Evolutionary conservation across 2,113 vertebrate genomes (phyloP).

Genomic region (Orycteropus afer): DNA sequence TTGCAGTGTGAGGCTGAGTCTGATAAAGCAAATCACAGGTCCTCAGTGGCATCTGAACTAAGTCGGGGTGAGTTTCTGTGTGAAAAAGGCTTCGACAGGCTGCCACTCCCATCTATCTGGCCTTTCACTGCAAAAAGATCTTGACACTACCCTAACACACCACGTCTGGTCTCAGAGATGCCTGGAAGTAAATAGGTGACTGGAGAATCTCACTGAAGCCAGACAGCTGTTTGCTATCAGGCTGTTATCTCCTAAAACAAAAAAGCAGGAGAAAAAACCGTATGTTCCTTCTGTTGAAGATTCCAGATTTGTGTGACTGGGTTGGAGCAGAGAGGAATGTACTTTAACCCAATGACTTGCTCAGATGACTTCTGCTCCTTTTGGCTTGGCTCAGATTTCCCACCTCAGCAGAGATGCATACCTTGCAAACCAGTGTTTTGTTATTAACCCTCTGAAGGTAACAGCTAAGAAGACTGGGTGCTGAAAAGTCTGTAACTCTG

Average conservation of each 20-base stretch:
- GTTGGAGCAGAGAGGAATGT: neutral
- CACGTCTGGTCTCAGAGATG: neutral
- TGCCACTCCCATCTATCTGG: neutral
- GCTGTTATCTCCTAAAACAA: constrained; percentile 18
- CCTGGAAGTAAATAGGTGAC: neutral
- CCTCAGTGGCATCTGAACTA: neutral
- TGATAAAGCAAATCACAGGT: neutral
- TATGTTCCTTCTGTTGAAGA: neutral
- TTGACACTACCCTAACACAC: neutral
- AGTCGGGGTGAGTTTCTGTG: neutral
- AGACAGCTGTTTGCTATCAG: neutral
- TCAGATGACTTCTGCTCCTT: neutral
- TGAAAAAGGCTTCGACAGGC: neutral
- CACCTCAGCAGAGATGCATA: neutral
- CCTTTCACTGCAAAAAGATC: neutral
- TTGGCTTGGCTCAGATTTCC: neutral
- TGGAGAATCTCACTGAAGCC: neutral
- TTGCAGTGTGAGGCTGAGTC: neutral
- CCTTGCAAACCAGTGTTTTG: neutral
- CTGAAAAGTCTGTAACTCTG: neutral
- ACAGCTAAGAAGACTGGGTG: neutral
- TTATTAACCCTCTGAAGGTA: neutral
- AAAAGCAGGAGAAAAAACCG: neutral
- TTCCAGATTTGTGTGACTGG: neutral
- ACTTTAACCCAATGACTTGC: neutral